Conservation (phyloP, 2,888 invertebrate genomes). For the Plebejus melissa region DNA sequence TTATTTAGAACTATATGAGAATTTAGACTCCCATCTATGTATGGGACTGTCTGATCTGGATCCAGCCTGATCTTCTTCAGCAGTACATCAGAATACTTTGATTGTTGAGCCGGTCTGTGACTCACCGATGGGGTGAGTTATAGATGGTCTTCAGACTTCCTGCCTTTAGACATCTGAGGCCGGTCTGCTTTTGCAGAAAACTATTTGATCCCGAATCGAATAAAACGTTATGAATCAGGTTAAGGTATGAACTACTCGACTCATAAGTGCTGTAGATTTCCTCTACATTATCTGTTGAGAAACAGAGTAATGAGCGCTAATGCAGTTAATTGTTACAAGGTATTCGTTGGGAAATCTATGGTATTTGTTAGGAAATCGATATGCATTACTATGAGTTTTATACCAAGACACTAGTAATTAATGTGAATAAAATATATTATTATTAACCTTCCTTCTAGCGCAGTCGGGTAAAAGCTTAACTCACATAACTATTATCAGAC, state of each 20-base stretch:
- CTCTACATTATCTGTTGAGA: not conserved
- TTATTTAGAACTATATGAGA: not conserved
- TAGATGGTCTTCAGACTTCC: too few relatives aligned
- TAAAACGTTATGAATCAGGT: too few relatives aligned
- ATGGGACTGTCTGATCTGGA: not conserved
- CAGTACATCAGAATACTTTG: not conserved
- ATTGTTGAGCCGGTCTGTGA: too few relatives aligned
- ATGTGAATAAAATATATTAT: not conserved
- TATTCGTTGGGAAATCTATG: not conserved
- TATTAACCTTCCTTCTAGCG: too few relatives aligned
- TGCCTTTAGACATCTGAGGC: too few relatives aligned
- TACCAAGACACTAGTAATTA: not conserved
- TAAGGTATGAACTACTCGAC: not conserved
- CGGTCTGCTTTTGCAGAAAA: too few relatives aligned
- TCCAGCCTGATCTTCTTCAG: not conserved
- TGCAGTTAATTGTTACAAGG: not conserved
- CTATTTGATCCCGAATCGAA: too few relatives aligned
- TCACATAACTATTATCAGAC: too few relatives aligned
- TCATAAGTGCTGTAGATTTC: not conserved
- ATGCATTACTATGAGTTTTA: not conserved
- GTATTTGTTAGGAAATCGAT: not conserved
- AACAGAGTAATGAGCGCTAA: not conserved
- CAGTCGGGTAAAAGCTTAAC: too few relatives aligned
- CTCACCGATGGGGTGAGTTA: too few relatives aligned
- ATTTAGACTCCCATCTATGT: not conserved